A percentile compares a stretch with the other conserved stretches of the same genome.
Conservation (phyloP, 1,140 invertebrate species). For the Drosophila lini region DNA sequence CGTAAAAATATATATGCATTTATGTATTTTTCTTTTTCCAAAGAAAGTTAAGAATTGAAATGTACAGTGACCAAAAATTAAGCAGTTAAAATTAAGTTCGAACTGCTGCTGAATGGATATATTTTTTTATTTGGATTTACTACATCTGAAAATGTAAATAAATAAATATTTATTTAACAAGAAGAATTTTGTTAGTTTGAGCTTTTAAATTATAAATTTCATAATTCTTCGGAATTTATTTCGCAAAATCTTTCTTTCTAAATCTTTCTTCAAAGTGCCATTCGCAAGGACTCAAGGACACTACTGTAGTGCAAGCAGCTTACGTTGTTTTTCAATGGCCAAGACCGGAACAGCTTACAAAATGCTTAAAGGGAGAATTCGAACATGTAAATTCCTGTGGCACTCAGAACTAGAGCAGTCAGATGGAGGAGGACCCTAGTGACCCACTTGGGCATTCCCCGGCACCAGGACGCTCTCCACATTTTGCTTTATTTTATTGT, state of each 20-base stretch:
- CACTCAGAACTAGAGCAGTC: slow-evolving; percentile 42
- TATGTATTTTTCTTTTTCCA: not conserved
- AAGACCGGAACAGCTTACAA: slow-evolving; percentile 50
- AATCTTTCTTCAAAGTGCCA: not conserved
- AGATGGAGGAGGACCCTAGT: slow-evolving; percentile 38
- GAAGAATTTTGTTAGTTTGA: no score
- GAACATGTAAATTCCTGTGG: slow-evolving; percentile 76
- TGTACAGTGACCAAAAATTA: not conserved
- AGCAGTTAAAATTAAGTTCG: not conserved
- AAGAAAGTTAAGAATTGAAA: not conserved
- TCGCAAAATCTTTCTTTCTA: no score
- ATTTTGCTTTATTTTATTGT: slow-evolving; percentile 81
- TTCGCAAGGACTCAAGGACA: not conserved
- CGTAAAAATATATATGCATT: slow-evolving; percentile 31
- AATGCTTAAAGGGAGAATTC: slow-evolving; percentile 55
- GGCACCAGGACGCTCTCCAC: slow-evolving; percentile 1
- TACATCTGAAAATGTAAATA: no score
- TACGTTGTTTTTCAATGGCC: slow-evolving; percentile 38
- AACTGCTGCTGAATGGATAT: not conserved
- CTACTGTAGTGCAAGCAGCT: slow-evolving; percentile 20
- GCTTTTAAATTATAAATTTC: no score
- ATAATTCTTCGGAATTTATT: no score
- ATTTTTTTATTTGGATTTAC: no score
- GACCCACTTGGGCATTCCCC: slow-evolving; percentile 54
- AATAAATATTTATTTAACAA: no score